Evolutionary conservation across 2,888 invertebrate genomes (phyloP).

Genomic region (Caenorhabditis zanzibari): DNA sequence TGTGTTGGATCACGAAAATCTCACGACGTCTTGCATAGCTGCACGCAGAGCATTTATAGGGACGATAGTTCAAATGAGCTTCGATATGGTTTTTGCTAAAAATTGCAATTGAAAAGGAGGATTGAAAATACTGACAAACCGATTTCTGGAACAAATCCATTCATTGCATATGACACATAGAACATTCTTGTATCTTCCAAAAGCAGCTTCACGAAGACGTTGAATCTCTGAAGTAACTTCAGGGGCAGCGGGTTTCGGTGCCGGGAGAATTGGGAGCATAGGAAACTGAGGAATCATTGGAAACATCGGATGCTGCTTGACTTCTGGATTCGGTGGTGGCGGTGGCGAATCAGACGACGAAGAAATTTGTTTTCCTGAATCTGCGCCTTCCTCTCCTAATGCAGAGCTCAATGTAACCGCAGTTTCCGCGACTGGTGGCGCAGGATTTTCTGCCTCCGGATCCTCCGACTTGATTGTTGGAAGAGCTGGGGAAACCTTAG

Average conservation of each 20-base stretch:
- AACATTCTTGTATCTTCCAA: constrained; percentile 57
- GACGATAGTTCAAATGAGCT: constrained; percentile 62
- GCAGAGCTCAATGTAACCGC: constrained; percentile 15
- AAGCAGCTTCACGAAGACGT: constrained; percentile 54
- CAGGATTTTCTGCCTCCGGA: not conserved
- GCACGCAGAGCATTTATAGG: constrained; percentile 60
- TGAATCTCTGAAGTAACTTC: constrained; percentile 48
- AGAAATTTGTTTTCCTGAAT: not conserved
- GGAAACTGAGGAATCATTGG: constrained; percentile 8
- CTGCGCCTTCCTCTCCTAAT: constrained; percentile 4
- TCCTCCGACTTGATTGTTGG: not conserved
- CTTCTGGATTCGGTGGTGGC: not conserved
- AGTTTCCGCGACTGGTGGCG: not conserved
- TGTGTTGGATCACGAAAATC: constrained; percentile 59
- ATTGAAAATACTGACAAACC: constrained; percentile 17
- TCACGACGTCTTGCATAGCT: constrained; percentile 53
- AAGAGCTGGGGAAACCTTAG: not conserved
- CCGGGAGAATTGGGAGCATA: not conserved
- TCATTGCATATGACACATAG: constrained; percentile 64
- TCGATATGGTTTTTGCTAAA: constrained; percentile 63
- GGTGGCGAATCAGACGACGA: not conserved
- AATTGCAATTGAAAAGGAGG: not conserved
- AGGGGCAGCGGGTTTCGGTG: constrained; percentile 6
- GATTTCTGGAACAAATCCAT: constrained; percentile 65
- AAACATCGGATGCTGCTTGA: not conserved